phyloP scores from a whole-genome alignment of 1,140 invertebrate species.

The Aphaenogaster rudis region DNA sequence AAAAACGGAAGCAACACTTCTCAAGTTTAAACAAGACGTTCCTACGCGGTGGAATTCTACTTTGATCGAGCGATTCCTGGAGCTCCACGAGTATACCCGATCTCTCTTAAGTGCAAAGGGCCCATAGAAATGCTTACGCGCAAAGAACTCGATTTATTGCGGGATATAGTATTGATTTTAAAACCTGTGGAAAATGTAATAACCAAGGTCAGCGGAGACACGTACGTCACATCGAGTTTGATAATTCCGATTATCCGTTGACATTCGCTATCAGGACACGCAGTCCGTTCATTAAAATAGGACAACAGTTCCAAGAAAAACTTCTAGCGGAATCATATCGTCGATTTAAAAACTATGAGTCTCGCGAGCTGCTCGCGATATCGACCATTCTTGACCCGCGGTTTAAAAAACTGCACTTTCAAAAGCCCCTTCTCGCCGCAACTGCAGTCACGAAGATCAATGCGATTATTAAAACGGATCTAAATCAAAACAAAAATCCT shows the following conservation, averaged over 20 bases:
- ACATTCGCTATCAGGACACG: background rate
- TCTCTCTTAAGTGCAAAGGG: slow-evolving; percentile 6
- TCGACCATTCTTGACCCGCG: slow-evolving; percentile 4
- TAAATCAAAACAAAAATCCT: background rate
- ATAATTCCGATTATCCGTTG: background rate
- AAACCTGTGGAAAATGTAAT: slow-evolving; percentile 6
- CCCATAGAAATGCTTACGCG: background rate
- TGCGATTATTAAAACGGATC: background rate
- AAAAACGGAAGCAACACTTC: slow-evolving; percentile 12
- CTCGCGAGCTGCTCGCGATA: background rate
- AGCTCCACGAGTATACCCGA: background rate
- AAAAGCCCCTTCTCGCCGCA: background rate
- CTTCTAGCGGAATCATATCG: background rate
- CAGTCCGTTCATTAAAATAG: background rate
- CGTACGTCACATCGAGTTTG: slow-evolving; percentile 7
- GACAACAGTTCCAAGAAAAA: background rate
- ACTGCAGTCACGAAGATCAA: background rate
- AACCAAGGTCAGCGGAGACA: background rate
- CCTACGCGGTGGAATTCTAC: background rate
- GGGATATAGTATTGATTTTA: slow-evolving; percentile 6
- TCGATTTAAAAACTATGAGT: slow-evolving; percentile 14
- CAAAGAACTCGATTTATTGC: slow-evolving; percentile 15
- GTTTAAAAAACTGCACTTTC: slow-evolving; percentile 9
- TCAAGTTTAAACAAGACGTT: slow-evolving; percentile 5
- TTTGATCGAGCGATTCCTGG: background rate